Conservation (phyloP, 2,113 vertebrate species). For the Scartelaos histophorus region DNA sequence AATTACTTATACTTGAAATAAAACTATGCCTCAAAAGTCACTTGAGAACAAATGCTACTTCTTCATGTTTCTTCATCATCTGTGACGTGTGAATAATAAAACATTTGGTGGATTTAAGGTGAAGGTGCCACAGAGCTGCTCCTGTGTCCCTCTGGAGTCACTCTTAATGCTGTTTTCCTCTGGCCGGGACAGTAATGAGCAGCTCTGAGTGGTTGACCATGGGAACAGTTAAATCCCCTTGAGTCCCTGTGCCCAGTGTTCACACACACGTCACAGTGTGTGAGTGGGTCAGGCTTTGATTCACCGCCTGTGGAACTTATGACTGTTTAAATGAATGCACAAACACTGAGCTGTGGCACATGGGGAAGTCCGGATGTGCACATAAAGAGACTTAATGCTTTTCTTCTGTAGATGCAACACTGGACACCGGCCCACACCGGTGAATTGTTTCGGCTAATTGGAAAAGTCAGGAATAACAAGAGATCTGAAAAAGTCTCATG, state of each 20-base stretch:
- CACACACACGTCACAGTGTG: conserved; percentile 8
- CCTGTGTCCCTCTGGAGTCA: conserved; percentile 41
- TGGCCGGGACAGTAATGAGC: conserved; percentile 50
- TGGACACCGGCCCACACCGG: conserved; percentile 62
- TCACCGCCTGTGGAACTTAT: conserved; percentile 74
- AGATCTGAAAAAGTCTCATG: neutral
- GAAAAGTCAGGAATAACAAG: neutral
- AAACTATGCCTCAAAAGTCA: neutral
- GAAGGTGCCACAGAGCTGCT: conserved; percentile 15
- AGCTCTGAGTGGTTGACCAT: conserved; percentile 63
- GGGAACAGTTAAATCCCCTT: conserved; percentile 66
- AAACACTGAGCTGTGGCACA: conserved; percentile 51
- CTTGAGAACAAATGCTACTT: neutral
- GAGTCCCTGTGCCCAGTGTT: conserved; percentile 21
- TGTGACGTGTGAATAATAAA: neutral
- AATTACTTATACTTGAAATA: too few relatives aligned
- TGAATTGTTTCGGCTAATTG: conserved; percentile 22
- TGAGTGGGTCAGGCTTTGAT: conserved; percentile 69
- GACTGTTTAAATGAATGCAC: conserved; percentile 77
- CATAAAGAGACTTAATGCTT: conserved; percentile 70
- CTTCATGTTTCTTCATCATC: neutral
- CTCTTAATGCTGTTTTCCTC: conserved; percentile 56
- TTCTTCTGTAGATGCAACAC: conserved; percentile 62
- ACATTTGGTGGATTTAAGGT: conserved; percentile 4
- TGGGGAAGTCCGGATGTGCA: conserved; percentile 62